Percentiles rank a stretch among this genome's conserved stretches.
Conservation (phyloP, 2,888 invertebrate species). For the Sphaeridia pumilis region DNA sequence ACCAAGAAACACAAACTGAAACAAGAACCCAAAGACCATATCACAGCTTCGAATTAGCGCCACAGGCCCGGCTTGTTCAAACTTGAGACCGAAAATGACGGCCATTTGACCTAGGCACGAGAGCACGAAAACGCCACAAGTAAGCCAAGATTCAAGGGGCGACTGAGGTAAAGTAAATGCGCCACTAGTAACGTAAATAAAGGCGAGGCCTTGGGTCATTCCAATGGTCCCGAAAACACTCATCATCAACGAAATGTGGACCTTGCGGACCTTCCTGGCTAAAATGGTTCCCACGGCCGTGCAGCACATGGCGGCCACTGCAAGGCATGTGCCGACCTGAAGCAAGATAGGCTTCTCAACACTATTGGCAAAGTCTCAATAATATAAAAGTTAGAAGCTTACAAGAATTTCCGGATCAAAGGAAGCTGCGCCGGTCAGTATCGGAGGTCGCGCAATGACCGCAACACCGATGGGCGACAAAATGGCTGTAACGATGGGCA, state of each 20-base stretch:
- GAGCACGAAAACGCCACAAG: slow-evolving; percentile 53
- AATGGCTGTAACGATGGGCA: slow-evolving; percentile 29
- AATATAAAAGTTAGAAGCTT: slow-evolving; percentile 6
- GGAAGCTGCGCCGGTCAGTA: slow-evolving; percentile 26
- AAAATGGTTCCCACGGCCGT: slow-evolving; percentile 31
- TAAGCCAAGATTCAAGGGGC: slow-evolving; percentile 17
- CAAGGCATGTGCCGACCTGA: slow-evolving; percentile 32
- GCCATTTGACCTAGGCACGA: slow-evolving; percentile 81
- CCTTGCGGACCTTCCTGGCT: slow-evolving; percentile 31
- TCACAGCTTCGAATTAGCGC: slow-evolving; percentile 80
- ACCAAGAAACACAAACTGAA: slow-evolving; percentile 29
- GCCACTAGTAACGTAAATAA: slow-evolving; percentile 18
- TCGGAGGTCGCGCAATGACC: slow-evolving; percentile 30
- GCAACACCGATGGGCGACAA: slow-evolving; percentile 26
- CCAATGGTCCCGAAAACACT: slow-evolving; percentile 32
- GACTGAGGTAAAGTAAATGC: slow-evolving; percentile 18
- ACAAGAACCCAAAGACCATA: slow-evolving; percentile 58
- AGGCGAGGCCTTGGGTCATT: slow-evolving; percentile 20
- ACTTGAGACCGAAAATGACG: slow-evolving; percentile 69
- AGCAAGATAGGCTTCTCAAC: not conserved
- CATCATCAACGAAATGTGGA: slow-evolving; percentile 33
- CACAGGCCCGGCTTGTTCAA: slow-evolving; percentile 84
- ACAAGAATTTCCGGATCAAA: slow-evolving; percentile 31
- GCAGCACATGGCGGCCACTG: slow-evolving; percentile 28
- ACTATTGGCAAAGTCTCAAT: not conserved